Conservation (phyloP, 2,888 invertebrate species). For the Penaeus monodon region DNA sequence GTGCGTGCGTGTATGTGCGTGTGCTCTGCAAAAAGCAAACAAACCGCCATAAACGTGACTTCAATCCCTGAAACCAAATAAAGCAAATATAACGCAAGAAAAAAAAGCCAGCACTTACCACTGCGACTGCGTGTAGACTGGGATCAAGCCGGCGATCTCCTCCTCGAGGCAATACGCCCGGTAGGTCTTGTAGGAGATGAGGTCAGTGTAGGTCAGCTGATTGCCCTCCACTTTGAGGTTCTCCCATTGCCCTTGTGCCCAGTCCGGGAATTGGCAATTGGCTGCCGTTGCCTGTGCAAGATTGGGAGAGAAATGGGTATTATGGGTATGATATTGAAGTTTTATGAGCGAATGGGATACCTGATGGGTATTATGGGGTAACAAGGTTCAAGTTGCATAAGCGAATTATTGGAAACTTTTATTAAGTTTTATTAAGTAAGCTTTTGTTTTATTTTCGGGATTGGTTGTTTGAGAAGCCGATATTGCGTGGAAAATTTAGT, state of each 20-base stretch:
- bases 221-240: slow-evolving; percentile 72
- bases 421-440: too few species aligned
- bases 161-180: slow-evolving; percentile 72
- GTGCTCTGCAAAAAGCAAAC: too few species aligned
- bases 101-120: slow-evolving; percentile 70
- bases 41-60: neutral
- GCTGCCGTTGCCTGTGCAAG: slow-evolving; percentile 61
- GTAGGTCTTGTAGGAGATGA: slow-evolving; percentile 73
- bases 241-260: slow-evolving; percentile 78
- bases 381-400: too few species aligned
- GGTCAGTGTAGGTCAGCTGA: slow-evolving; percentile 73
- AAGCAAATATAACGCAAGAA: too few species aligned
- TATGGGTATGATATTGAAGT: slow-evolving; percentile 5
- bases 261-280: slow-evolving; percentile 74
- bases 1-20: too few species aligned
- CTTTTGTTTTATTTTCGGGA: too few species aligned
- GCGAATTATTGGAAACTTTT: too few species aligned
- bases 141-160: slow-evolving; percentile 71
- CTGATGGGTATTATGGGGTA: too few species aligned
- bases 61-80: neutral
- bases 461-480: too few species aligned
- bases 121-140: slow-evolving; percentile 73
- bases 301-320: neutral
- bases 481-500: too few species aligned
- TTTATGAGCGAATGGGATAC: neutral